Evolutionary conservation across 2,113 vertebrate genomes (phyloP).

Genomic region (Alexandromys fortis): DNA sequence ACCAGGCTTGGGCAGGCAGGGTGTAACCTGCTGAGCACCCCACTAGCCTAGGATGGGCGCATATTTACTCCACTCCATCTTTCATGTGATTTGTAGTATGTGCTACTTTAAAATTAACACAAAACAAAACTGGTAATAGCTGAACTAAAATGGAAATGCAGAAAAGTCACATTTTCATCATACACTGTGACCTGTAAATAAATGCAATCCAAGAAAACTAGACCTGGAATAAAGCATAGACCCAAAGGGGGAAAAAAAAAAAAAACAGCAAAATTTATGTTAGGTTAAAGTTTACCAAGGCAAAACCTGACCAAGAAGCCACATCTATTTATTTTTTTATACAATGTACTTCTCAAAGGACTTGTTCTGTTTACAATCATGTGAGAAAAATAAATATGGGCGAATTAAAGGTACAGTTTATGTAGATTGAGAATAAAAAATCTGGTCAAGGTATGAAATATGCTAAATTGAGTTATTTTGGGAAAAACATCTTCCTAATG

Average conservation of each 20-base stretch:
- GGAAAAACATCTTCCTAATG: constrained; percentile 17
- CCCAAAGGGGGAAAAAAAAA: not conserved
- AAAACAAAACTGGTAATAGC: not conserved
- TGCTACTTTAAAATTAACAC: not conserved
- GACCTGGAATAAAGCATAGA: not conserved
- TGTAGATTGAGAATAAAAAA: not conserved
- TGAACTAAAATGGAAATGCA: not conserved
- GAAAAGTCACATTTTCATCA: not conserved
- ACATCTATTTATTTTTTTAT: not conserved
- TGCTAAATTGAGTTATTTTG: not conserved
- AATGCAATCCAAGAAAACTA: not conserved
- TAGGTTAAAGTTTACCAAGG: not conserved
- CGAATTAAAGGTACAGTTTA: not conserved
- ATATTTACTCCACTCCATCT: not conserved
- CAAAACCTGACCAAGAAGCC: not conserved
- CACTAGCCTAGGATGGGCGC: not conserved
- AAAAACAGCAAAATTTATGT: not conserved
- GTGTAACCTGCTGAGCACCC: not conserved
- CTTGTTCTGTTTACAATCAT: not conserved
- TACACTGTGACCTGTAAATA: not conserved
- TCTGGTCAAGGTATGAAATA: not conserved
- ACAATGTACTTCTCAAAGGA: constrained; percentile 7
- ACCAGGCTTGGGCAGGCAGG: not conserved
- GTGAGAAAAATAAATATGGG: not conserved
- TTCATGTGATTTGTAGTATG: not conserved